Evolutionary conservation across 2,888 invertebrate genomes (phyloP).

Genomic region (Eurois occulta): DNA sequence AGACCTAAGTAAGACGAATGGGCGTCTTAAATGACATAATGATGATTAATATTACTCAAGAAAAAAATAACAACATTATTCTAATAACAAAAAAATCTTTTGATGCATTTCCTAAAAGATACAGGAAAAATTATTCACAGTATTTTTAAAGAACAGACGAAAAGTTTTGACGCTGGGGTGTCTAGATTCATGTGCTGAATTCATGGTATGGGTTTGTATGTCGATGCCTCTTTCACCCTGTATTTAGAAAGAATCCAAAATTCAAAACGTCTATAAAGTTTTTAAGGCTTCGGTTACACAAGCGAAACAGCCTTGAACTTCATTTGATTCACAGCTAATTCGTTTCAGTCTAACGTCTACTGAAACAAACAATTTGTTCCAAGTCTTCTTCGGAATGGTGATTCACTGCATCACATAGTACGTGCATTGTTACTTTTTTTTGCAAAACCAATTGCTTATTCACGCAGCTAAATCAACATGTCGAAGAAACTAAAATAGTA

Average conservation of each 20-base stretch:
- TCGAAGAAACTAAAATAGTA: conserved; percentile 6
- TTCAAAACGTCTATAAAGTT: neutral
- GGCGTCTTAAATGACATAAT: too few species aligned
- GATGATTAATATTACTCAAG: neutral
- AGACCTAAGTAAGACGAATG: neutral
- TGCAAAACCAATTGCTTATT: conserved; percentile 37
- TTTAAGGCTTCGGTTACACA: conserved; percentile 10
- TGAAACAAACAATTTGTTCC: conserved; percentile 34
- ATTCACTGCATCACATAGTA: conserved; percentile 45
- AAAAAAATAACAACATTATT: neutral
- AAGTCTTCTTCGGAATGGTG: conserved; percentile 34
- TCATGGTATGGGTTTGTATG: neutral
- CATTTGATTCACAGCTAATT: conserved; percentile 37
- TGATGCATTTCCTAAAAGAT: neutral
- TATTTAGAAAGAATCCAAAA: neutral
- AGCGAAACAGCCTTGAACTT: conserved; percentile 50
- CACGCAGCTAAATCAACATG: conserved; percentile 29
- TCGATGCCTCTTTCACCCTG: neutral
- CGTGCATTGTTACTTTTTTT: conserved; percentile 40
- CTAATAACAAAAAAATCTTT: neutral
- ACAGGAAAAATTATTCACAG: neutral
- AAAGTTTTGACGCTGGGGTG: neutral
- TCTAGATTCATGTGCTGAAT: neutral
- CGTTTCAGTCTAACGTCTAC: conserved; percentile 34
- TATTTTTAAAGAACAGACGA: neutral